Percentiles rank a stretch among this genome's conserved stretches.
Conservation (phyloP, 2,113 vertebrate species). For the Xenopus borealis region DNA sequence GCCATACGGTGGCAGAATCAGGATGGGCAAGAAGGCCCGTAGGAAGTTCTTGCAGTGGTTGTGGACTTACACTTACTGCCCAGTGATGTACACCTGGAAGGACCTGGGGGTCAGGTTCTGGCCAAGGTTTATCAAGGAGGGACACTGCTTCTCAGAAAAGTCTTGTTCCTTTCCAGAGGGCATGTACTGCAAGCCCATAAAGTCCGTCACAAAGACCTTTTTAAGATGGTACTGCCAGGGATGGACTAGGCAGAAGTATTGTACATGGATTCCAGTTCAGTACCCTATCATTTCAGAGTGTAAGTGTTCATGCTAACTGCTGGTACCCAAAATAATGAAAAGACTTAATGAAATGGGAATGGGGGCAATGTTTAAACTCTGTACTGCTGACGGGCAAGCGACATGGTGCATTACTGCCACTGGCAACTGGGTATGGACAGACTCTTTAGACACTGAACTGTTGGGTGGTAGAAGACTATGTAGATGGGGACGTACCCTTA, state of each 20-base stretch:
- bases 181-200: slow-evolving; percentile 87
- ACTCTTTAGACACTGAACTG: neutral
- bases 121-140: slow-evolving; percentile 90
- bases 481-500: slow-evolving; percentile 11
- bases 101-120: slow-evolving; percentile 87
- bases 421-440: neutral
- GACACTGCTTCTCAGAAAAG: slow-evolving; percentile 81
- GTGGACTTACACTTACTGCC: slow-evolving; percentile 87
- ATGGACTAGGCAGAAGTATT: slow-evolving; percentile 86
- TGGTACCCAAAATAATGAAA: slow-evolving; percentile 30
- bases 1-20: slow-evolving; percentile 73
- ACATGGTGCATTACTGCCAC: slow-evolving; percentile 23
- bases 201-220: slow-evolving; percentile 87
- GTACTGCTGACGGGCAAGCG: slow-evolving; percentile 5
- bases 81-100: slow-evolving; percentile 86
- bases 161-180: slow-evolving; percentile 90
- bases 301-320: slow-evolving; percentile 86
- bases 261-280: slow-evolving; percentile 92
- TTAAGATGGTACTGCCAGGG: slow-evolving; percentile 91
- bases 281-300: slow-evolving; percentile 93
- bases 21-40: slow-evolving; percentile 83
- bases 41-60: slow-evolving; percentile 88
- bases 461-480: slow-evolving; percentile 18
- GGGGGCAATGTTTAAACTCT: slow-evolving; percentile 36
- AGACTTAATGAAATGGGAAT: slow-evolving; percentile 30